Evolutionary conservation across 2,113 vertebrate species (phyloP).

Genomic region (Oreochromis tanganicae): DNA sequence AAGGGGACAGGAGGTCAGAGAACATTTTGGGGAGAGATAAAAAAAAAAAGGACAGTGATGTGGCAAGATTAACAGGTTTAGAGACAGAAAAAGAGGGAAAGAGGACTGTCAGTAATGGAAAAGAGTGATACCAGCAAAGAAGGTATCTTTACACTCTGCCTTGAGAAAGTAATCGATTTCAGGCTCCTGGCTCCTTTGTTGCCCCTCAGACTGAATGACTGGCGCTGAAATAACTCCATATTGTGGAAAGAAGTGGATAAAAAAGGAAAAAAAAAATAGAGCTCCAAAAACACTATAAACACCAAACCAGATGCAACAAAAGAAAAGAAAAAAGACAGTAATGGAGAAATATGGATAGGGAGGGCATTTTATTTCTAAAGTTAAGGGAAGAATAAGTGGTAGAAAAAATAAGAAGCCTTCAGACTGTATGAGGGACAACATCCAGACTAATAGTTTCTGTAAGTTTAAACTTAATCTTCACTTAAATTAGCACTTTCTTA

Average conservation of each 20-base stretch:
- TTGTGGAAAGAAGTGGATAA: background rate
- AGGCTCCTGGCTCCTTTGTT: slow-evolving; percentile 22
- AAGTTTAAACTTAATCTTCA: background rate
- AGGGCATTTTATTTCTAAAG: background rate
- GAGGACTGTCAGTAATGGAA: slow-evolving; percentile 37
- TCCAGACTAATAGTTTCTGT: background rate
- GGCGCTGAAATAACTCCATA: slow-evolving; percentile 19
- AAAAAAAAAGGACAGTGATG: background rate
- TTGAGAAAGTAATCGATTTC: slow-evolving; percentile 41
- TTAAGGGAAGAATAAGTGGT: background rate
- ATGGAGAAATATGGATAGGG: background rate
- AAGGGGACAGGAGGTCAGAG: background rate
- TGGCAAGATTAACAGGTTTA: slow-evolving; percentile 17
- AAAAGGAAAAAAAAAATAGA: background rate
- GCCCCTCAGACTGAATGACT: slow-evolving; percentile 1
- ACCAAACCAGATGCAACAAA: background rate
- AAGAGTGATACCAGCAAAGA: slow-evolving; percentile 17
- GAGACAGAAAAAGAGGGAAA: background rate
- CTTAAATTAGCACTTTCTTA: background rate
- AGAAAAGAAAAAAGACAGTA: background rate
- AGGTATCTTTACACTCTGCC: slow-evolving; percentile 11
- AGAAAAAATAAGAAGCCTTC: background rate
- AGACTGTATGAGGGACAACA: background rate
- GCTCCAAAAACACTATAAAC: background rate
- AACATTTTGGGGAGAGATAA: background rate